Percentiles rank a stretch among this genome's conserved stretches.
phyloP scores from a whole-genome alignment of 2,113 vertebrate species.

The Jaculus jaculus region DNA sequence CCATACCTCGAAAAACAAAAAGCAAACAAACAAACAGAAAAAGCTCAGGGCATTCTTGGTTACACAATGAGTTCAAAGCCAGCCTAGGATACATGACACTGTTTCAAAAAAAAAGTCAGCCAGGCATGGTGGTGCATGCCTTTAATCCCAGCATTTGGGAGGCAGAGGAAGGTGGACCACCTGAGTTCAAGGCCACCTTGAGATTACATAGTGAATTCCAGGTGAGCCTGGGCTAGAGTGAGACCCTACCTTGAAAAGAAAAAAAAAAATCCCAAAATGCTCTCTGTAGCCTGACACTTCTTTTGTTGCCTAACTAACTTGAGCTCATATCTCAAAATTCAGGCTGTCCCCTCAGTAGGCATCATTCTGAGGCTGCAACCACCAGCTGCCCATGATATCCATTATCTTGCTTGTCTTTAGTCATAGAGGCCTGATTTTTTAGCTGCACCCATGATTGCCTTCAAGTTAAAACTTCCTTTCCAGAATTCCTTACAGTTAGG shows the following conservation, averaged over 20 bases:
- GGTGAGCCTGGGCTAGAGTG: neutral
- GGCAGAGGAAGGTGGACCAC: neutral
- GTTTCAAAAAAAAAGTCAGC: no score
- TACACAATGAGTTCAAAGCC: no score
- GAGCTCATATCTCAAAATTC: neutral
- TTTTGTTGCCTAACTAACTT: neutral
- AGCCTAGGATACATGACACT: no score
- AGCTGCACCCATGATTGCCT: neutral
- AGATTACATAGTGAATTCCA: neutral
- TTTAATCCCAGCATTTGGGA: neutral
- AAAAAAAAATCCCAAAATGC: neutral
- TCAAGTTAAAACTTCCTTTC: constrained; percentile 21
- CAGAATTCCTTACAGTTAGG: constrained; percentile 36
- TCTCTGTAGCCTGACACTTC: neutral
- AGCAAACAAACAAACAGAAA: no score
- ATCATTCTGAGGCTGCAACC: constrained; percentile 23
- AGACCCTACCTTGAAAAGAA: neutral
- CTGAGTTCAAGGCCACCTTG: neutral
- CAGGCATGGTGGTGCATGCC: neutral
- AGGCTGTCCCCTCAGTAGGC: neutral
- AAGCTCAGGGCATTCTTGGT: no score
- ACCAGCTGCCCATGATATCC: neutral
- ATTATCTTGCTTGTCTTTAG: neutral
- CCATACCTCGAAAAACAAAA: no score
- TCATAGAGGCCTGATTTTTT: neutral